A percentile compares a stretch with the other conserved stretches of the same genome.
Evolutionary conservation across 1,140 invertebrate genomes (phyloP).

Genomic region (Caenorhabditis tropicalis): DNA sequence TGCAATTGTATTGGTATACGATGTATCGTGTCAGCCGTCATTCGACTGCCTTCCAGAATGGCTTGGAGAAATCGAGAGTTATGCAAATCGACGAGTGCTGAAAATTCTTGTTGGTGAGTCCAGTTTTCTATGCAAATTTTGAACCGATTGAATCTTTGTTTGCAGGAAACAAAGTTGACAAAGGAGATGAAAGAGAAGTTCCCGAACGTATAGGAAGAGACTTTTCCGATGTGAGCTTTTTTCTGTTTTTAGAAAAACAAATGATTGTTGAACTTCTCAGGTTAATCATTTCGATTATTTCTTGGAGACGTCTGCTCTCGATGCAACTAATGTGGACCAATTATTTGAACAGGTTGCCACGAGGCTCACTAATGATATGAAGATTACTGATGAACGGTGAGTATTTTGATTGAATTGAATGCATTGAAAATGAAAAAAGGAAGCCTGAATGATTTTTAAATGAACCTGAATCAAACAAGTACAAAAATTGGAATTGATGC

Average conservation of each 20-base stretch:
- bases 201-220: conserved; percentile 67
- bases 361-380: conserved; percentile 69
- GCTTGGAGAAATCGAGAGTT: conserved; percentile 84
- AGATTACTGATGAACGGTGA: conserved; percentile 66
- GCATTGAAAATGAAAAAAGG: neutral
- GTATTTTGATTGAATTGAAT: neutral
- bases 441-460: too few relatives aligned
- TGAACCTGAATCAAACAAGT: too few relatives aligned
- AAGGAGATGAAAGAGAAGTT: conserved; percentile 70
- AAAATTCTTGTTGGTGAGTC: conserved; percentile 70
- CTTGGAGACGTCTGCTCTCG: conserved; percentile 68
- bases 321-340: conserved; percentile 70
- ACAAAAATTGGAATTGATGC: too few relatives aligned
- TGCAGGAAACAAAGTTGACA: conserved; percentile 72
- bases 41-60: conserved; percentile 89
- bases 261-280: neutral
- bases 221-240: conserved; percentile 63
- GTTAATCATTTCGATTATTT: conserved; percentile 71
- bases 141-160: conserved; percentile 38
- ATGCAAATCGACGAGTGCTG: conserved; percentile 69
- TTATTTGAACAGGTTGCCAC: conserved; percentile 71
- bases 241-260: neutral
- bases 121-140: neutral
- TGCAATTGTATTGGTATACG: conserved; percentile 78
- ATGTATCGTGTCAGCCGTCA: conserved; percentile 88